Evolutionary conservation across 2,888 invertebrate genomes (phyloP).

Genomic region (Vandiemenella viatica): DNA sequence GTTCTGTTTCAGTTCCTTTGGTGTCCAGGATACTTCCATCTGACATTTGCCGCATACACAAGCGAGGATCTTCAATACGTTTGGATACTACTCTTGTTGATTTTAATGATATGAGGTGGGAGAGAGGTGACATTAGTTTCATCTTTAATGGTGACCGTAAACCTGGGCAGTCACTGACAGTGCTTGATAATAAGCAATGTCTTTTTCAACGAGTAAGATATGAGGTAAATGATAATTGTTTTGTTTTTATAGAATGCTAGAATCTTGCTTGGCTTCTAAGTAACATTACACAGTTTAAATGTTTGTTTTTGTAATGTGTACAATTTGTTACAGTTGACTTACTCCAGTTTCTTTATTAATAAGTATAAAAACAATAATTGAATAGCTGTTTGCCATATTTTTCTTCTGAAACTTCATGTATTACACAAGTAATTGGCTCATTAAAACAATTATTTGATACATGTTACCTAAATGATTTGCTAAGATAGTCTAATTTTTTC

Average conservation of each 20-base stretch:
- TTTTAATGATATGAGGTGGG: conserved; percentile 97
- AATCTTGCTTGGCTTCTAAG: neutral
- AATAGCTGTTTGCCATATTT: no score
- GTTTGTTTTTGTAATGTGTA: neutral
- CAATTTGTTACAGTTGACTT: neutral
- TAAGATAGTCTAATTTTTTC: no score
- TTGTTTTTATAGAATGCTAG: conserved; percentile 3
- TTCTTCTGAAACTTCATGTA: no score
- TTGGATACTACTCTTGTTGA: conserved; percentile 94
- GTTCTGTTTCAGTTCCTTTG: conserved; percentile 75
- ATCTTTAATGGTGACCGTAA: conserved; percentile 83
- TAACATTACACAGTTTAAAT: neutral
- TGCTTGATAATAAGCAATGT: conserved; percentile 86
- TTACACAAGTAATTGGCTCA: no score
- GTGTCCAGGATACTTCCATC: conserved; percentile 94
- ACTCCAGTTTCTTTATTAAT: no score
- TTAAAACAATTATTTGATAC: no score
- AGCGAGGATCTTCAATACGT: conserved; percentile 80
- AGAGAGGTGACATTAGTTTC: conserved; percentile 93
- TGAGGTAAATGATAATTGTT: conserved; percentile 37
- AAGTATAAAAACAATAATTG: no score
- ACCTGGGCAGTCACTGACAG: conserved; percentile 72
- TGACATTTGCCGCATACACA: conserved; percentile 95
- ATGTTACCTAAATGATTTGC: no score
- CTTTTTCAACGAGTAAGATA: conserved; percentile 82